phyloP scores from a whole-genome alignment of 2,888 invertebrate genomes.

The Charanyca ferruginea region DNA sequence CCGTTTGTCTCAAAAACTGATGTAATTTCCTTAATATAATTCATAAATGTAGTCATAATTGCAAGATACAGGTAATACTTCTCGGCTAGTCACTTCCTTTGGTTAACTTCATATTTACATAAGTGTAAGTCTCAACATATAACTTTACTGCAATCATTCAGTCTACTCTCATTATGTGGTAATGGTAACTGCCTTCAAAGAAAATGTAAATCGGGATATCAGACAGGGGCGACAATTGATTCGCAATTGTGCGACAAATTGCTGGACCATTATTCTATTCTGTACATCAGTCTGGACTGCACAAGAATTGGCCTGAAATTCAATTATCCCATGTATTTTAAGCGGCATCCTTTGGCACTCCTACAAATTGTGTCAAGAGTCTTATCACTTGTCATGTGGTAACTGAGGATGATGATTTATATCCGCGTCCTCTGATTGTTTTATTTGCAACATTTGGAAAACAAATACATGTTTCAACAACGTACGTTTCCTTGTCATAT shows the following conservation, averaged over 20 bases:
- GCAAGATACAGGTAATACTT: constrained; percentile 31
- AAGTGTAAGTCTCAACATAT: constrained; percentile 27
- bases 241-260: constrained; percentile 58
- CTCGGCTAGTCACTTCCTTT: constrained; percentile 44
- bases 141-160: constrained; percentile 20
- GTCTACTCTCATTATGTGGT: constrained; percentile 27
- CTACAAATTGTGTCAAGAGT: constrained; percentile 50
- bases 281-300: constrained; percentile 47
- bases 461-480: constrained; percentile 6
- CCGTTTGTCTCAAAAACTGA: constrained; percentile 10
- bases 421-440: constrained; percentile 45
- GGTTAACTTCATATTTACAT: constrained; percentile 38
- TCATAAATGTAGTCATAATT: constrained; percentile 31
- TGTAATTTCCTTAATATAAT: constrained; percentile 40
- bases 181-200: constrained; percentile 23
- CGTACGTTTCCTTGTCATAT: no score
- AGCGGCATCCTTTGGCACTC: constrained; percentile 59
- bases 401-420: constrained; percentile 62
- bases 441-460: constrained; percentile 13
- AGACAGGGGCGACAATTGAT: constrained; percentile 53
- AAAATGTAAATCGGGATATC: constrained; percentile 42
- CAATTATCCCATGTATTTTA: constrained; percentile 56
- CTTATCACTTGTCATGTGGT: constrained; percentile 46
- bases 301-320: constrained; percentile 61
- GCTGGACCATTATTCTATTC: constrained; percentile 82